Evolutionary conservation across 2,797 vertebrate genomes (phyloP), one percentile per base, ranked within the genome.

Genomic region (Galago senegalensis): DNA sequence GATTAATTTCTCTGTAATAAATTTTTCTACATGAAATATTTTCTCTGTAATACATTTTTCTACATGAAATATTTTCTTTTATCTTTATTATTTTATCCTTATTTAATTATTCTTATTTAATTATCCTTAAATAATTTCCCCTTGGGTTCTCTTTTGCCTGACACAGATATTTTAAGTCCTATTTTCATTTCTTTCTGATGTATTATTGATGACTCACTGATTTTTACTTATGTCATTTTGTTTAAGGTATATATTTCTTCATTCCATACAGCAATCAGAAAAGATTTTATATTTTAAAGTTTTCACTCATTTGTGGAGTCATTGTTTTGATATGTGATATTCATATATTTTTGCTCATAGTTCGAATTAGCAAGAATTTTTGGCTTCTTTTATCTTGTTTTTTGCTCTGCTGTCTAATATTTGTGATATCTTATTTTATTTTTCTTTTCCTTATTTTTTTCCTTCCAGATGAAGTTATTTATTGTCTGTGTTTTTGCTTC

Each of bases 201-300:
- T 53, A 73, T 43, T 4, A 5, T 69, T 89, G 67, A 34, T 56
- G 34, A 89, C 70, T 93, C 70, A 58, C 29, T 90, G 43, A 70
- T 58, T 90, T 96, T 87, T 76, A 58, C 31, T 31, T n/a, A 20
- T 60, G 25, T 53, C 11, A 40, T 80, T 94, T 85, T 80, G 18
- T 25, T 85, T 90, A 65, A 53, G 10, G 27, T 43, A 14, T 65
- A 25, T 34, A 43, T 18, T 46, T 86, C 21, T 75, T 1, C 72
- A 70, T 81, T 89, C 89, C 67, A 92, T 67, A 37, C 34, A 81
- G 29, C 34, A 61, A 37, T 34, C 16, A 70, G 3, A 23, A 60
- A 61, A 56, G 56, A 10, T 25, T 34, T 75, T 53, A 67, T 61
- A 77, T 9, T 70, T 84, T 60, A 75, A 76, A 87, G 43, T 80